A percentile compares a stretch with the other conserved stretches of the same genome.
Evolutionary conservation across 2,113 vertebrate species (phyloP).

Genomic region (Haliaeetus leucogaster): DNA sequence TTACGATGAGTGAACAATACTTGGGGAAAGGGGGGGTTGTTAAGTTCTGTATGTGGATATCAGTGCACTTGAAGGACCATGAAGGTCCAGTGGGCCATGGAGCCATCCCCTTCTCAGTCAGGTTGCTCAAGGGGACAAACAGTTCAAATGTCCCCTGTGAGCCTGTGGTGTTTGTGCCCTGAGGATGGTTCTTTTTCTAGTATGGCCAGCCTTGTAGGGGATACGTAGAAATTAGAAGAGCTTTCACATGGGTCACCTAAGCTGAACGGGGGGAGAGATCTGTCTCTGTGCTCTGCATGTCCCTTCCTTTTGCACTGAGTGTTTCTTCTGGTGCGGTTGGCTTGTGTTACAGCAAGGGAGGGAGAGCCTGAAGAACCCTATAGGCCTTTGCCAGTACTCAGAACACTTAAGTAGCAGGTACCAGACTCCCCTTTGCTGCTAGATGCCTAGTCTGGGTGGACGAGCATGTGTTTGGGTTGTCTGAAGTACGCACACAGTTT

Average conservation of each 20-base stretch:
- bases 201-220: not conserved
- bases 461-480: accelerated
- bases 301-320: not conserved
- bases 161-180: not conserved
- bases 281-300: not conserved
- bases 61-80: not conserved
- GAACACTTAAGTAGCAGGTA: not conserved
- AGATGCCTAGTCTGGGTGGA: not conserved
- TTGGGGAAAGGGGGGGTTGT: not conserved
- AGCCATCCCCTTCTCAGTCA: not conserved
- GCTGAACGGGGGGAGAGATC: accelerated
- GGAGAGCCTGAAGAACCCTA: not conserved
- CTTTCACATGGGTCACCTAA: not conserved
- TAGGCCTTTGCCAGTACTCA: not conserved
- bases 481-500: not conserved
- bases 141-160: not conserved
- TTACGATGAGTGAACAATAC: not conserved
- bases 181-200: not conserved
- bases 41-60: not conserved
- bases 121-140: not conserved
- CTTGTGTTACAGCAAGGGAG: not conserved
- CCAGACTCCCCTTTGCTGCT: not conserved
- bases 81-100: not conserved
- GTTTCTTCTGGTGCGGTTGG: not conserved
- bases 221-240: not conserved